A percentile compares a stretch with the other conserved stretches of the same genome.
Conservation (phyloP, 1,140 invertebrate genomes). For the Megalopta genalis region DNA sequence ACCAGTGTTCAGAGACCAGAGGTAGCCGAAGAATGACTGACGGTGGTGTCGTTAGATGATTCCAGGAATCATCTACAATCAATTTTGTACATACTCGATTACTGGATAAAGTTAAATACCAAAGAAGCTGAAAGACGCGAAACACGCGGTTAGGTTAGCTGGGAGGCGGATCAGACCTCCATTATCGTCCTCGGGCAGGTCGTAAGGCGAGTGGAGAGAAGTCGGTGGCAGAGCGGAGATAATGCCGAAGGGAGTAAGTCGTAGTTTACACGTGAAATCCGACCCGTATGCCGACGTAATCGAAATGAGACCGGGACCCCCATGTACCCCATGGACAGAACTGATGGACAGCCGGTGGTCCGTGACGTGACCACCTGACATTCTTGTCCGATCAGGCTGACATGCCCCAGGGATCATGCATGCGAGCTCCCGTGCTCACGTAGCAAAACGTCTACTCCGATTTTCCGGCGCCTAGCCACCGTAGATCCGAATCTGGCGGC, state of each 20-base stretch:
- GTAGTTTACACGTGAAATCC: slow-evolving; percentile 62
- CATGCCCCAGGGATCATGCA: slow-evolving; percentile 74
- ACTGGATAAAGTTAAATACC: no score
- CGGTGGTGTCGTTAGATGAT: no score
- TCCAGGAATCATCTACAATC: no score
- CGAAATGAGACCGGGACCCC: slow-evolving; percentile 54
- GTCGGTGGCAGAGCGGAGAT: slow-evolving; percentile 15
- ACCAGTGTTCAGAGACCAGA: no score
- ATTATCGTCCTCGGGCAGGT: slow-evolving; percentile 49
- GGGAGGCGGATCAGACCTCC: slow-evolving; percentile 17
- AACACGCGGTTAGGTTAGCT: slow-evolving; percentile 16
- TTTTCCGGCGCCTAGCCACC: slow-evolving; percentile 38
- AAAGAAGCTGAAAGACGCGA: neutral
- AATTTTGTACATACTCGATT: no score
- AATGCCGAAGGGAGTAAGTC: slow-evolving; percentile 58
- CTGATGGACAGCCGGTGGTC: slow-evolving; percentile 76
- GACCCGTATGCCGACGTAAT: slow-evolving; percentile 57
- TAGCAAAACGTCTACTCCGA: slow-evolving; percentile 69
- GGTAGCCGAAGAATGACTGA: no score
- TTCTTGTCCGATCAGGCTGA: slow-evolving; percentile 74
- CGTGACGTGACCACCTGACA: slow-evolving; percentile 75
- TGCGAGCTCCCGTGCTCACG: slow-evolving; percentile 71
- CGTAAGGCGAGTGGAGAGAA: slow-evolving; percentile 38
- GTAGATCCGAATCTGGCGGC: slow-evolving; percentile 10
- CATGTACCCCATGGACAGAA: slow-evolving; percentile 67